Conservation (phyloP, 2,888 invertebrate genomes). For the Trissolcus japonicus region DNA sequence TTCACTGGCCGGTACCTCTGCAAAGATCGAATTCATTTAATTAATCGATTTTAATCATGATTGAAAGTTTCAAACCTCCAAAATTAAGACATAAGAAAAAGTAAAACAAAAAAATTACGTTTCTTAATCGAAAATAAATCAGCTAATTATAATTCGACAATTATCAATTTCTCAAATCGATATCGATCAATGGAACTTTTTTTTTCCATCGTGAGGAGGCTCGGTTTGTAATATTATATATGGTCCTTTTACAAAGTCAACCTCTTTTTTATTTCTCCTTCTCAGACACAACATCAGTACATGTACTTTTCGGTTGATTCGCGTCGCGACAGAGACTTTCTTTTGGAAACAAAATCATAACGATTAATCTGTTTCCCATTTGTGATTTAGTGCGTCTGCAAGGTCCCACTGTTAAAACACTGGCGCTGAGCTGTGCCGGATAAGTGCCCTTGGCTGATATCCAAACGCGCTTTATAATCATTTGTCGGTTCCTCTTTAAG, state of each 20-base stretch:
- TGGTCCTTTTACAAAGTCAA: not conserved
- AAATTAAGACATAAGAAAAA: not conserved
- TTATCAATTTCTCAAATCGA: too few relatives aligned
- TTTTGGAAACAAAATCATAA: conserved; percentile 35
- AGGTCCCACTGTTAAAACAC: conserved; percentile 32
- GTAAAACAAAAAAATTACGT: not conserved
- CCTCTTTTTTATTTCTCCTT: not conserved
- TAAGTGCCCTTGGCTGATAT: conserved; percentile 62
- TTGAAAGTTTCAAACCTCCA: not conserved
- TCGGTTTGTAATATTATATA: too few relatives aligned
- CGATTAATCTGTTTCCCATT: conserved; percentile 47
- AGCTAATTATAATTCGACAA: too few relatives aligned
- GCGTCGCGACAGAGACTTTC: conserved; percentile 27
- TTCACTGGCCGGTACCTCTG: conserved; percentile 36
- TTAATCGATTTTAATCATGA: conserved; percentile 4
- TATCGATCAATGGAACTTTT: not conserved
- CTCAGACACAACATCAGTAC: not conserved
- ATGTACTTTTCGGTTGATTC: conserved; percentile 3
- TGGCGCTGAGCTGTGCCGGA: conserved; percentile 29
- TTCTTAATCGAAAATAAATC: not conserved
- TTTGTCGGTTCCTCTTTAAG: conserved; percentile 54
- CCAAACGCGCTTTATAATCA: conserved; percentile 60
- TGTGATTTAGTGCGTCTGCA: conserved; percentile 47
- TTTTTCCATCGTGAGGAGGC: not conserved
- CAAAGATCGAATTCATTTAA: conserved; percentile 23